phyloP scores from a whole-genome alignment of 1,140 invertebrate species.

The Rhynchophorus ferrugineus region DNA sequence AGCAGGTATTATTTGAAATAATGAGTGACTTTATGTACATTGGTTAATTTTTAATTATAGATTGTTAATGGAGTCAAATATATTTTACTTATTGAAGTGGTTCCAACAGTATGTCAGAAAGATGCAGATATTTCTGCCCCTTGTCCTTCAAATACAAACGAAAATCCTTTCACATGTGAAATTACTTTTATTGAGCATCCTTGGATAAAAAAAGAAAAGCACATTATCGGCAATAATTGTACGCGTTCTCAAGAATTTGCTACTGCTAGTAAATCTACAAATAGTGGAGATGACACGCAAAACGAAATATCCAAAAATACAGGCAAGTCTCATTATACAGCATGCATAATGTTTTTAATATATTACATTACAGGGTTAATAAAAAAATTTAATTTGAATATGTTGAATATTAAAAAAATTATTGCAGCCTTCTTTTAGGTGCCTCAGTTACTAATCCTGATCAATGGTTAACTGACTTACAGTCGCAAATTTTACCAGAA shows the following conservation, averaged over 20 bases:
- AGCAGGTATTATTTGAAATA: too few relatives aligned
- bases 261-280: not conserved
- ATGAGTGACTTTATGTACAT: too few relatives aligned
- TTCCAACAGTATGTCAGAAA: conserved; percentile 30
- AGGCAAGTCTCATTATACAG: conserved; percentile 12
- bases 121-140: conserved; percentile 4
- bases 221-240: conserved; percentile 38
- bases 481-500: conserved; percentile 31
- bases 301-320: conserved; percentile 26
- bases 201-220: conserved; percentile 33
- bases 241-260: conserved; percentile 35
- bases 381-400: not conserved
- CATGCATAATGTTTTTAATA: too few relatives aligned
- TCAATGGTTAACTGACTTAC: conserved; percentile 27
- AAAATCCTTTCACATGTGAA: conserved; percentile 29
- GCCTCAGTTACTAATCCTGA: not conserved
- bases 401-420: not conserved
- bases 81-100: conserved; percentile 32
- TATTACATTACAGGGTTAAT: not conserved
- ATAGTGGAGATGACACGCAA: conserved; percentile 18
- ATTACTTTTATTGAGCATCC: conserved; percentile 35
- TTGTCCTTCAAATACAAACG: conserved; percentile 24
- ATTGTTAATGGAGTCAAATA: conserved; percentile 37
- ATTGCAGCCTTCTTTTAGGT: conserved; percentile 1
- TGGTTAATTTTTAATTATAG: conserved; percentile 26